These are phyloP conservation scores for Pluvialis apricaria DNA, from an alignment of 2,113 vertebrate genomes.

Conservation along the genomic window DNA sequence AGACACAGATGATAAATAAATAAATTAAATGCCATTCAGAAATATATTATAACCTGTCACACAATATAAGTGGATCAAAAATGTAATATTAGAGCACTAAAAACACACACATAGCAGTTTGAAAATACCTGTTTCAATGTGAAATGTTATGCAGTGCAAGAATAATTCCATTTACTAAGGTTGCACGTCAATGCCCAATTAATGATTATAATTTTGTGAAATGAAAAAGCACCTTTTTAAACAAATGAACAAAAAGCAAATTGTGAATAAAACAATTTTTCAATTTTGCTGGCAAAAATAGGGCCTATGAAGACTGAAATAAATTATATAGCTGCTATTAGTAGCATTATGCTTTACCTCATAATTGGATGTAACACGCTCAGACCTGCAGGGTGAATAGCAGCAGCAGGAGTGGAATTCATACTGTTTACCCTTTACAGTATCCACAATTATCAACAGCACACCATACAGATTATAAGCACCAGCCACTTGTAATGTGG, in stretches of 20 bases:
- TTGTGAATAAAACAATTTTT: slow-evolving; percentile 81
- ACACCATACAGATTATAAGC: slow-evolving; percentile 77
- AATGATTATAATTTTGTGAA: slow-evolving; percentile 76
- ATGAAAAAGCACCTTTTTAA: slow-evolving; percentile 70
- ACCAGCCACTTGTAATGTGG: slow-evolving; percentile 78
- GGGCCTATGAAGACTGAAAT: slow-evolving; percentile 73
- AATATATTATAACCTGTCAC: slow-evolving; percentile 56
- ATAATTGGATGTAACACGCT: slow-evolving; percentile 78
- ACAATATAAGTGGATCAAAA: slow-evolving; percentile 41
- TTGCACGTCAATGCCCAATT: slow-evolving; percentile 71
- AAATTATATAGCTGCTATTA: slow-evolving; percentile 79
- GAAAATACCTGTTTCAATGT: slow-evolving; percentile 67
- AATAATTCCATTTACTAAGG: slow-evolving; percentile 68
- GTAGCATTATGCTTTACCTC: slow-evolving; percentile 77
- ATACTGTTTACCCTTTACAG: slow-evolving; percentile 83
- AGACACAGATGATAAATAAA: slow-evolving; percentile 62
- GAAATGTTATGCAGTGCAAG: slow-evolving; percentile 60
- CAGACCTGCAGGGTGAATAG: slow-evolving; percentile 69
- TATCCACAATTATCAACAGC: slow-evolving; percentile 82
- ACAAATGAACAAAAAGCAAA: slow-evolving; percentile 74
- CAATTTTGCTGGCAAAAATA: slow-evolving; percentile 77
- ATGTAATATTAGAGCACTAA: slow-evolving; percentile 59
- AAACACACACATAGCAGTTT: slow-evolving; percentile 65
- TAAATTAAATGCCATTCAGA: slow-evolving; percentile 58
- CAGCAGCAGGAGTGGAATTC: slow-evolving; percentile 74